phyloP scores from a whole-genome alignment of 2,797 vertebrate species.

The Cossypha caffra region DNA sequence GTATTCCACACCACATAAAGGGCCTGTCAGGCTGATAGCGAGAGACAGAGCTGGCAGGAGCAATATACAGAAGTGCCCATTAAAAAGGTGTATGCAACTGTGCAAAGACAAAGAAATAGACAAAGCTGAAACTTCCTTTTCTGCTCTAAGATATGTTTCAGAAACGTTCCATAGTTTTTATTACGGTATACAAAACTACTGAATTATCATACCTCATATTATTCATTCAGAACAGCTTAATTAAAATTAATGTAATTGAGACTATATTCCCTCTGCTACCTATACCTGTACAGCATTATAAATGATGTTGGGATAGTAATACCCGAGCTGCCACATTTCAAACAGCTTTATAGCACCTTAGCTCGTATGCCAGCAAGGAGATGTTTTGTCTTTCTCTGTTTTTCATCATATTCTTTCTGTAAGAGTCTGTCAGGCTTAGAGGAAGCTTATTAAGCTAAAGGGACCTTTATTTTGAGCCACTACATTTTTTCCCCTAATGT shows the following conservation, averaged over 20 bases:
- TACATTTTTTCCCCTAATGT: not conserved
- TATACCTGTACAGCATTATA: not conserved
- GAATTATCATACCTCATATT: constrained; percentile 8
- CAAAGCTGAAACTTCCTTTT: constrained; percentile 12
- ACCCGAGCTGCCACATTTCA: not conserved
- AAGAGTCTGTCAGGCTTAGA: not conserved
- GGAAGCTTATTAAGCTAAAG: not conserved
- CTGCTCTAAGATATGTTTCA: not conserved
- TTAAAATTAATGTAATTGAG: constrained; percentile 47
- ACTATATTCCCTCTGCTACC: constrained; percentile 9
- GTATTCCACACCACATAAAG: constrained; percentile 55
- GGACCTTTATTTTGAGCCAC: not conserved
- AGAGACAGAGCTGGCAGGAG: constrained; percentile 11
- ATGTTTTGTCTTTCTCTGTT: not conserved
- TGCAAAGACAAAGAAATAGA: not conserved
- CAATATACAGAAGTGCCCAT: not conserved
- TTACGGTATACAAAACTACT: not conserved
- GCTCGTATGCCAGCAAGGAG: not conserved
- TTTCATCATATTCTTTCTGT: not conserved
- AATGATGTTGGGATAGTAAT: not conserved
- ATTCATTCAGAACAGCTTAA: constrained; percentile 39
- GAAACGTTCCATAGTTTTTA: not conserved
- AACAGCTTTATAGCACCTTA: not conserved
- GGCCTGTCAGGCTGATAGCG: constrained; percentile 24
- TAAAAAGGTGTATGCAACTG: not conserved